Conservation (phyloP, 2,888 invertebrate species). For the Notodonta ziczac region DNA sequence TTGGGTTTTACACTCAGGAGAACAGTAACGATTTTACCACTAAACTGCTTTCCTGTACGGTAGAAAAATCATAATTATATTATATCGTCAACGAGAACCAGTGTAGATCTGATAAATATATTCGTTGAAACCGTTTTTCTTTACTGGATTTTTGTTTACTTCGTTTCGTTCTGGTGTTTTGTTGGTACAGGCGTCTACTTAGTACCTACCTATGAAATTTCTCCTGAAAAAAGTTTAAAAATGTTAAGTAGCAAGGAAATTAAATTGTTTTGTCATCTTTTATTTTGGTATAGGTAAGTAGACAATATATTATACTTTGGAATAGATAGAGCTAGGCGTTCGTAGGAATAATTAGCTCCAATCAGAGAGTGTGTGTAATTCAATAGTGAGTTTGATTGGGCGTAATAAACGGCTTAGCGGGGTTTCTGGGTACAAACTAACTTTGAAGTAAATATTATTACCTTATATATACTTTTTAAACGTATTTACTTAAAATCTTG, state of each 20-base stretch:
- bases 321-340: not conserved
- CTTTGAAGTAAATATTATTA: not conserved
- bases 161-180: too few species aligned
- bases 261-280: too few species aligned
- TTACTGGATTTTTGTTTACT: not conserved
- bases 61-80: constrained; percentile 36
- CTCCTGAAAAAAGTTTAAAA: too few species aligned
- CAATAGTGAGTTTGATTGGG: not conserved
- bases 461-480: too few species aligned
- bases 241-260: too few species aligned
- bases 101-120: constrained; percentile 40
- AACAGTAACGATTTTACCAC: constrained; percentile 35
- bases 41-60: constrained; percentile 27
- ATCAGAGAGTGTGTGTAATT: not conserved
- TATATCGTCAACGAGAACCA: constrained; percentile 38
- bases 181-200: too few species aligned
- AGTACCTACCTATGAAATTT: too few species aligned
- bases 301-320: not conserved
- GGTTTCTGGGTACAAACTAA: not conserved
- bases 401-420: not conserved
- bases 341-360: not conserved
- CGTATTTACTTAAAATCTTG: too few species aligned
- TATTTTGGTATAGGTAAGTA: not conserved
- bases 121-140: constrained; percentile 17
- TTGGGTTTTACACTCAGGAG: constrained; percentile 46